phyloP scores from a whole-genome alignment of 1,140 invertebrate species.

The Dryas iulia region DNA sequence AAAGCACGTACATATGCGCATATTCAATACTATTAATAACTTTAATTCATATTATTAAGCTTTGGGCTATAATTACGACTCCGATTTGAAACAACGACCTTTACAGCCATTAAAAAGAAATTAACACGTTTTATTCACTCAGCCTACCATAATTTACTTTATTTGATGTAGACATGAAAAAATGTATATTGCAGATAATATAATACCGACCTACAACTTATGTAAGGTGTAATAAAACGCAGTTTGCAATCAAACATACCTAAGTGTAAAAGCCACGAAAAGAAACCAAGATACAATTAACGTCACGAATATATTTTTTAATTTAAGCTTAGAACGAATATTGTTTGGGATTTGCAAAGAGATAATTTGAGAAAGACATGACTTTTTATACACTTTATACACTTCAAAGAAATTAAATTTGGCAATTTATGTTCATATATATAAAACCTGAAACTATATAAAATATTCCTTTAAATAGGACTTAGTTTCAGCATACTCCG shows the following conservation, averaged over 20 bases:
- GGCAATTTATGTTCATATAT: too few species aligned
- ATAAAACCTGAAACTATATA: too few species aligned
- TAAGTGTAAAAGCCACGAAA: constrained; percentile 13
- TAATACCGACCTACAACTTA: not conserved
- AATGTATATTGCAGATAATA: not conserved
- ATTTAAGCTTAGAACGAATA: not conserved
- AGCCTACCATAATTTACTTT: not conserved
- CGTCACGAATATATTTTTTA: constrained; percentile 15
- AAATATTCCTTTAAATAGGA: too few species aligned
- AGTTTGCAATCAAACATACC: not conserved
- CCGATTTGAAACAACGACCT: not conserved
- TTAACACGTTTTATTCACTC: not conserved
- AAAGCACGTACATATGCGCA: not conserved
- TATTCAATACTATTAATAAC: not conserved
- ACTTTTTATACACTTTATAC: not conserved
- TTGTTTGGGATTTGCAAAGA: not conserved
- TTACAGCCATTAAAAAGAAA: not conserved
- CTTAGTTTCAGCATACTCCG: too few species aligned
- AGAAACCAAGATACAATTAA: constrained; percentile 17
- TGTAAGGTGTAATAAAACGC: not conserved
- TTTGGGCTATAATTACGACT: not conserved
- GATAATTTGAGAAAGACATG: not conserved
- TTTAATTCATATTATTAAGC: too few species aligned
- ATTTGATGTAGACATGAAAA: not conserved
- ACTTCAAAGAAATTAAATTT: too few species aligned